These are phyloP conservation scores for Icerya purchasi DNA, from an alignment of 2,888 invertebrate genomes.

Conservation along the genomic window DNA sequence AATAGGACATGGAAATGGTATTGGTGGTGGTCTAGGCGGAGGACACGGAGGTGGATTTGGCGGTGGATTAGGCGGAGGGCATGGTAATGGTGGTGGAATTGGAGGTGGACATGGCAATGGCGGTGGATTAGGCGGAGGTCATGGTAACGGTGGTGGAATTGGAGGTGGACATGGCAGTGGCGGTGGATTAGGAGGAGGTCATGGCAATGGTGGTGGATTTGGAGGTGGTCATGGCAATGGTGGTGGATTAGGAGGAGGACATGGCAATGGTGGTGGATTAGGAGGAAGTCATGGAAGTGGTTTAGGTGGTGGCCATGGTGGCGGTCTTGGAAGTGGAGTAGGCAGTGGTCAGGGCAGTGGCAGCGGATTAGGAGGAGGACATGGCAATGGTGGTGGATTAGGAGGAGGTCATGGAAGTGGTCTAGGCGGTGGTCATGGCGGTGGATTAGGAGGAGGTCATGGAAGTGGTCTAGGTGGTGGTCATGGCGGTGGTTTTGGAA, in stretches of 20 bases:
- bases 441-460: background rate
- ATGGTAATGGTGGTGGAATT: conserved; percentile 1
- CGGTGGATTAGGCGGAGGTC: background rate
- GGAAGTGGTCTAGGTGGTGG: background rate
- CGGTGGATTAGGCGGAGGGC: background rate
- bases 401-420: background rate
- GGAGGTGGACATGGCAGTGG: conserved; percentile 1
- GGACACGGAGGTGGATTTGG: conserved; percentile 4
- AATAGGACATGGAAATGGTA: conserved; percentile 1
- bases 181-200: conserved; percentile 2
- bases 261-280: background rate
- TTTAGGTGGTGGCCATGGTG: background rate
- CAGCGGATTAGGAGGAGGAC: background rate
- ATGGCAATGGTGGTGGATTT: background rate
- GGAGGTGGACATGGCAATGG: conserved; percentile 1
- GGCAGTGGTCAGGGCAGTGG: background rate
- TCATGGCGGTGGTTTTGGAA: background rate
- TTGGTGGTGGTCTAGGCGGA: background rate
- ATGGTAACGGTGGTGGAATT: background rate
- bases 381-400: background rate
- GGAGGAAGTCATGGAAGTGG: conserved; percentile 4
- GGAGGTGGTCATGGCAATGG: too few species aligned
- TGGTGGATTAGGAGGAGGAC: background rate
- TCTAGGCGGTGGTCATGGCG: background rate
- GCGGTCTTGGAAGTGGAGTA: too few species aligned